Percentiles rank a stretch among this genome's conserved stretches.
Conservation (phyloP, 1,140 invertebrate species). For the Drosophila nigrodunni region DNA sequence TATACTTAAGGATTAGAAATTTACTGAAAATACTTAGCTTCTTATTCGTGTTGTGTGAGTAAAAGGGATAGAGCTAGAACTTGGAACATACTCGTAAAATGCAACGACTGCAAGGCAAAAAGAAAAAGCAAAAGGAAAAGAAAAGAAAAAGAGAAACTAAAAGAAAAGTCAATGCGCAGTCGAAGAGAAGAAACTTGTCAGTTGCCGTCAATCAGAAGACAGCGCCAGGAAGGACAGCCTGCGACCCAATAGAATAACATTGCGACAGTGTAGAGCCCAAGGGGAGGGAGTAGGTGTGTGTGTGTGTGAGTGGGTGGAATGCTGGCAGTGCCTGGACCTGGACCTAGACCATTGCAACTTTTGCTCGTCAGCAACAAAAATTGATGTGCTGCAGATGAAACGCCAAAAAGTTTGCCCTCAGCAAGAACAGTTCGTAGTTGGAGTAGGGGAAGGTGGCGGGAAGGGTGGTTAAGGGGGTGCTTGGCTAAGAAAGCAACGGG, state of each 20-base stretch:
- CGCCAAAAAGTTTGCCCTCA: slow-evolving; percentile 82
- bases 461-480: background rate
- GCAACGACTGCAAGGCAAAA: slow-evolving; percentile 72
- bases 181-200: slow-evolving; percentile 83
- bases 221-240: slow-evolving; percentile 49
- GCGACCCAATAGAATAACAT: slow-evolving; percentile 79
- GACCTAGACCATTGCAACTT: slow-evolving; percentile 73
- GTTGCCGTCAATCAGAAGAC: slow-evolving; percentile 78
- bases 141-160: slow-evolving; percentile 10
- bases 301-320: slow-evolving; percentile 14
- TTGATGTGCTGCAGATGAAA: slow-evolving; percentile 84
- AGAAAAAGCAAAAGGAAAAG: slow-evolving; percentile 3
- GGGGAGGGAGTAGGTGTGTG: slow-evolving; percentile 5
- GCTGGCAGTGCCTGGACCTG: slow-evolving; percentile 40
- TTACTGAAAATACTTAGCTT: slow-evolving; percentile 76
- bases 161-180: slow-evolving; percentile 79
- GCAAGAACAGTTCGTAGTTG: slow-evolving; percentile 20
- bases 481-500: slow-evolving; percentile 63
- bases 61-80: slow-evolving; percentile 42
- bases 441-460: no score
- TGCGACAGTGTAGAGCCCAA: slow-evolving; percentile 53
- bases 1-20: slow-evolving; percentile 84
- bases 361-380: slow-evolving; percentile 84
- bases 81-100: slow-evolving; percentile 82
- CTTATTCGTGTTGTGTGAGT: slow-evolving; percentile 27